A percentile compares a stretch with the other conserved stretches of the same genome.
phyloP scores from a whole-genome alignment of 2,797 vertebrate species.

The Pogoniulus pusillus region DNA sequence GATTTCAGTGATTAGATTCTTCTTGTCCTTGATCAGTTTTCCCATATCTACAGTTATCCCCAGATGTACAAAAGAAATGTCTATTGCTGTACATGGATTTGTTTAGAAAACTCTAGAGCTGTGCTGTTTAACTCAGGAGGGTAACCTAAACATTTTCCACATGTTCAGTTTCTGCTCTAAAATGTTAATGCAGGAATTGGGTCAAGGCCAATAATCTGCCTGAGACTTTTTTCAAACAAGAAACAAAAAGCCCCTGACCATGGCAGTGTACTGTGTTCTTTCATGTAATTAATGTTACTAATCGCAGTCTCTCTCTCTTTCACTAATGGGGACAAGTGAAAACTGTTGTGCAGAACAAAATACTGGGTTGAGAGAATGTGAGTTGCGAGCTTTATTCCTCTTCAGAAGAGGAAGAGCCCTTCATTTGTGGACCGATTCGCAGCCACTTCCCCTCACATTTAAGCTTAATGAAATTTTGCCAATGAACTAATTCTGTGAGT shows the following conservation, averaged over 20 bases:
- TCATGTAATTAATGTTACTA: background rate
- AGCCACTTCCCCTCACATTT: background rate
- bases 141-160: constrained; percentile 58
- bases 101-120: constrained; percentile 42
- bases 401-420: background rate
- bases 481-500: background rate
- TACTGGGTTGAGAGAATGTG: background rate
- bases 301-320: background rate
- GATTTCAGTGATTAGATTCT: background rate
- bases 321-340: constrained; percentile 10
- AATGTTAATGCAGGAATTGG: constrained; percentile 59
- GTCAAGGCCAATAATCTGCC: constrained; percentile 4
- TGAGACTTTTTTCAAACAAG: background rate
- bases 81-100: background rate
- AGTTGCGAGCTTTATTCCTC: background rate
- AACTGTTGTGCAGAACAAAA: background rate
- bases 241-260: background rate
- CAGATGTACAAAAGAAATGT: background rate
- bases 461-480: background rate
- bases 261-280: background rate
- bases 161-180: constrained; percentile 7
- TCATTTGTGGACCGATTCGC: background rate
- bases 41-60: background rate
- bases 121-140: background rate
- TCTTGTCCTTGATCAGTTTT: background rate